These are phyloP conservation scores for Ochropleura plecta DNA, from an alignment of 2,888 invertebrate genomes.

Conservation along the genomic window DNA sequence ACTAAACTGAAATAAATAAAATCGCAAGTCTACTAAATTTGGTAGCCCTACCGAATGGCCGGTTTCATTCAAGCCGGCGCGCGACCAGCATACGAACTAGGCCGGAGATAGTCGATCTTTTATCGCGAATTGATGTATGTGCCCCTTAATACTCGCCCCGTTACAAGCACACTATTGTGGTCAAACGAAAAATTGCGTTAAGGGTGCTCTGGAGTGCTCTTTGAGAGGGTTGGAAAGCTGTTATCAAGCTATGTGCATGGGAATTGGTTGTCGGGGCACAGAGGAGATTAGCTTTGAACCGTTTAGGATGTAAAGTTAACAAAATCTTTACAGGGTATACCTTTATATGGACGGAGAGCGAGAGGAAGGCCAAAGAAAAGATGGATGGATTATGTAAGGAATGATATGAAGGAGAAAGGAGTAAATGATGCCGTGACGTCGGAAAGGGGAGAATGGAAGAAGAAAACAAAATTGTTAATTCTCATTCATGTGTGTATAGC, in stretches of 20 bases:
- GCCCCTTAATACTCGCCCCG: slow-evolving; percentile 54
- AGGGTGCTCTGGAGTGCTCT: not conserved
- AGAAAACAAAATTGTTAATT: no score
- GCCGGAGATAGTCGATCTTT: slow-evolving; percentile 77
- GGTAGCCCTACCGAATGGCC: slow-evolving; percentile 54
- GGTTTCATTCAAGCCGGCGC: slow-evolving; percentile 55
- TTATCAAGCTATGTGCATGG: not conserved
- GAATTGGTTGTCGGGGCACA: not conserved
- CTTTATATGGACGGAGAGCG: no score
- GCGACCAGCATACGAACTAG: slow-evolving; percentile 67
- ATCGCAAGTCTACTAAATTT: not conserved
- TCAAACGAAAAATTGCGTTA: slow-evolving; percentile 35
- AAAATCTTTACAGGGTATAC: not conserved
- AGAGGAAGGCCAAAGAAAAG: no score
- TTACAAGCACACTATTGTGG: slow-evolving; percentile 51
- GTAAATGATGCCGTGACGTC: no score
- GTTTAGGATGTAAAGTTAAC: not conserved
- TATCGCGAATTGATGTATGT: slow-evolving; percentile 78
- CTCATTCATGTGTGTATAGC: no score
- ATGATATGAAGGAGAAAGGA: no score
- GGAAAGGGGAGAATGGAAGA: no score
- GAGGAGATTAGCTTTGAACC: not conserved
- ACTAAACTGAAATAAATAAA: slow-evolving; percentile 34
- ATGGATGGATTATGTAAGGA: no score
- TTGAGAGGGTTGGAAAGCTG: not conserved